Percentiles rank a stretch among this genome's conserved stretches.
Evolutionary conservation across 2,113 vertebrate species (phyloP).

Genomic region (Jaculus jaculus): DNA sequence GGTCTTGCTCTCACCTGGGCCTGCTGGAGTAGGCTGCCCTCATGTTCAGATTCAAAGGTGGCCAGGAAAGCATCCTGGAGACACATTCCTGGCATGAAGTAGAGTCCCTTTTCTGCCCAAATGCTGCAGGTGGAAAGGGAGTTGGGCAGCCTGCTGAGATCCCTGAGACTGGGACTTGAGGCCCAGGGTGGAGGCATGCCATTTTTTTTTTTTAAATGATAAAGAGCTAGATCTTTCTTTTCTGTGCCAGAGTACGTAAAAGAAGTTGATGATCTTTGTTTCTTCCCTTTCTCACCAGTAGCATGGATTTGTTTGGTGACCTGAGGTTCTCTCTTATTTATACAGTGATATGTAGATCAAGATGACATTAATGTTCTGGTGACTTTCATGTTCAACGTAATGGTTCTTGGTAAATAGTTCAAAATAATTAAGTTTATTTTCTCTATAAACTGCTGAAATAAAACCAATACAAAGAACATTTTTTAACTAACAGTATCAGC

Average conservation of each 20-base stretch:
- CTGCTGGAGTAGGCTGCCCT: neutral
- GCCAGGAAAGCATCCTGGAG: neutral
- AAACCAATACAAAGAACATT: neutral
- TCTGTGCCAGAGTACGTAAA: neutral
- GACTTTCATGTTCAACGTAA: neutral
- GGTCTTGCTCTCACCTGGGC: constrained; percentile 24
- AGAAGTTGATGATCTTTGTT: neutral
- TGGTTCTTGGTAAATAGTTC: neutral
- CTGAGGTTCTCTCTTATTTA: neutral
- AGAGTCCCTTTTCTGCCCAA: neutral
- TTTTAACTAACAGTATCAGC: neutral
- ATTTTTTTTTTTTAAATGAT: neutral
- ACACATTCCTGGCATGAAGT: neutral
- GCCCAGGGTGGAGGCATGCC: no score
- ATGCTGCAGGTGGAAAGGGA: neutral
- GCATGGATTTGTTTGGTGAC: neutral
- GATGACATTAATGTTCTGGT: neutral
- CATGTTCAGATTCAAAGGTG: constrained; percentile 28
- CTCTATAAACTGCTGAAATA: constrained; percentile 12
- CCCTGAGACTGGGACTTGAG: neutral
- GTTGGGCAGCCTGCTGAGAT: neutral
- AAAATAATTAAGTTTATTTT: neutral
- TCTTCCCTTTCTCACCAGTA: neutral
- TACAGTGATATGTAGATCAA: neutral
- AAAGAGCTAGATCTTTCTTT: neutral